Conservation (phyloP, 2,797 vertebrate genomes). For the Podarcis siculus region DNA sequence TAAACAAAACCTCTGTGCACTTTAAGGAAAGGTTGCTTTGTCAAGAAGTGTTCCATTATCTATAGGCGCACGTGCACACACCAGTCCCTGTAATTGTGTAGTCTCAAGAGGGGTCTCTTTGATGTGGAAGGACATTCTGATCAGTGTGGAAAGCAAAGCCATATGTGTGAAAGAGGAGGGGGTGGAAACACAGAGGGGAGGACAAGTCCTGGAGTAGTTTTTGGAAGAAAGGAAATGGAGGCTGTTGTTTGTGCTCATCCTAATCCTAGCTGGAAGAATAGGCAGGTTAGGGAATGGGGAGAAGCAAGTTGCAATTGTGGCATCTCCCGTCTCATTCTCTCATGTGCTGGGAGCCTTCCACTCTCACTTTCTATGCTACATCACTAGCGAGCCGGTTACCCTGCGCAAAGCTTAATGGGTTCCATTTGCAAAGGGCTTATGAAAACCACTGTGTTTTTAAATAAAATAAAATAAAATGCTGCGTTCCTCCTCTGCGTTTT, state of each 20-base stretch:
- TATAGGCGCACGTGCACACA: not conserved
- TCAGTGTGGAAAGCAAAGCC: not conserved
- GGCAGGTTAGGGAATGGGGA: too few species aligned
- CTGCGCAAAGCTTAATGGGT: not conserved
- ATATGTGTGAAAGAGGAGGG: not conserved
- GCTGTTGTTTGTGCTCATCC: not conserved
- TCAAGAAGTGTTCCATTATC: not conserved
- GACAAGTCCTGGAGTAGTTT: not conserved
- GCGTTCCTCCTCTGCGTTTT: conserved; percentile 7
- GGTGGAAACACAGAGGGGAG: not conserved
- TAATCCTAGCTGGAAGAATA: not conserved
- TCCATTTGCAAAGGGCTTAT: not conserved
- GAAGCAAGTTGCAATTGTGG: not conserved
- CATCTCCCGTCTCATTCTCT: not conserved
- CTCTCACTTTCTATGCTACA: not conserved
- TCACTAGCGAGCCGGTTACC: not conserved
- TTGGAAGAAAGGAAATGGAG: not conserved
- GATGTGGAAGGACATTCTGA: not conserved
- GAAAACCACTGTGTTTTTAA: conserved; percentile 3
- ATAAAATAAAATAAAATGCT: not conserved
- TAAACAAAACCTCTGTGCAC: conserved; percentile 45
- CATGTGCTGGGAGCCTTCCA: not conserved
- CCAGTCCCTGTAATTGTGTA: not conserved
- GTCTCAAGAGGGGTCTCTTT: not conserved
- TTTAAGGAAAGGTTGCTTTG: conserved; percentile 48